phyloP scores from a whole-genome alignment of 2,797 vertebrate species.

The Alouatta caraya region DNA sequence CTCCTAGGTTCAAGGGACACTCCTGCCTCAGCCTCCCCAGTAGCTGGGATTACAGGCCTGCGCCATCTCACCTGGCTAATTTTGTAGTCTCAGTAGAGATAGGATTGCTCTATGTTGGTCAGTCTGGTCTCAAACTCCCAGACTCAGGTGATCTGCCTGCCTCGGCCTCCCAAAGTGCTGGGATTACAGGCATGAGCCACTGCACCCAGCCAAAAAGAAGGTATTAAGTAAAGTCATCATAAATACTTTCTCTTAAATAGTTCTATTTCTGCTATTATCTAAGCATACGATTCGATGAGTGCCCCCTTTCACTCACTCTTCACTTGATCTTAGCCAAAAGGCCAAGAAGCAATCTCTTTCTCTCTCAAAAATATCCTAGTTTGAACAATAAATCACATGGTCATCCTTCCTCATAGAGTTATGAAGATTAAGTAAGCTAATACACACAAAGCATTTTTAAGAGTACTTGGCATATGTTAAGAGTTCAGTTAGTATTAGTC shows the following conservation, averaged over 20 bases:
- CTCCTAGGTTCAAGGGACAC: no score
- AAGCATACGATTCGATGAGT: conserved; percentile 20
- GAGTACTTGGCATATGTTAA: conserved; percentile 17
- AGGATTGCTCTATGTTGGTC: no score
- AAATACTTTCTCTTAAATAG: conserved; percentile 42
- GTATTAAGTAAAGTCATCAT: conserved; percentile 34
- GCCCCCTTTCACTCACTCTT: neutral
- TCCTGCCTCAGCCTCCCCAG: no score
- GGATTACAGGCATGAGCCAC: no score
- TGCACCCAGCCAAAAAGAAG: neutral
- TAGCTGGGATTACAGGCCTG: no score
- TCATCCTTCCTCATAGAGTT: neutral
- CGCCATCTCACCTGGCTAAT: no score
- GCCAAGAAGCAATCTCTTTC: neutral
- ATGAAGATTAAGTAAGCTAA: conserved; percentile 13
- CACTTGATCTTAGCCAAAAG: no score
- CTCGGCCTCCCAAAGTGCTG: no score
- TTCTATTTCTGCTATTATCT: conserved; percentile 49
- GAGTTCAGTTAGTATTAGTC: conserved; percentile 31
- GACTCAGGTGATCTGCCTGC: no score
- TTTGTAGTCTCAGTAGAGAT: no score
- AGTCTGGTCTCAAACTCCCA: no score
- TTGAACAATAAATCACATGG: conserved; percentile 27
- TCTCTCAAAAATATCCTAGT: conserved; percentile 18
- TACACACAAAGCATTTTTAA: conserved; percentile 33